Evolutionary conservation across 2,797 vertebrate species (phyloP).

Genomic region (Enteromius thamalakanensis): DNA sequence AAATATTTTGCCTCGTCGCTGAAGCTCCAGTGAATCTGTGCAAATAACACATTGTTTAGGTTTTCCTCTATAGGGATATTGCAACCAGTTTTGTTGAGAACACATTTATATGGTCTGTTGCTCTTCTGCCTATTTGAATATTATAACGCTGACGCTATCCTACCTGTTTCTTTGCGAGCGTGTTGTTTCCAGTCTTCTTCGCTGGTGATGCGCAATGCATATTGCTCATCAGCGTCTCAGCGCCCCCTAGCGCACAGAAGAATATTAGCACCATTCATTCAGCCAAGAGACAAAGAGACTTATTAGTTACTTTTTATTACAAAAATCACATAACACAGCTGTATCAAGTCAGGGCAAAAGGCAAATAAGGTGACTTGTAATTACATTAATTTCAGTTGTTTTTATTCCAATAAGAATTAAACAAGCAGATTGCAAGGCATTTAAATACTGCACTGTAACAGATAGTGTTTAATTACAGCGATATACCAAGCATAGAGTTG

Average conservation of each 20-base stretch:
- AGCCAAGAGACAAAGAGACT: neutral
- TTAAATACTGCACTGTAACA: conserved; percentile 38
- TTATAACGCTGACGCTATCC: no score
- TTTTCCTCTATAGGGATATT: no score
- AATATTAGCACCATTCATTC: neutral
- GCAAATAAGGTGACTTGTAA: conserved; percentile 34
- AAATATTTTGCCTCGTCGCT: no score
- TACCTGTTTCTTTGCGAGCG: neutral
- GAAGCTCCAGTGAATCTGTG: no score
- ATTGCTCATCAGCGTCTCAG: neutral
- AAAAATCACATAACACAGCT: conserved; percentile 51
- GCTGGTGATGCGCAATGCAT: neutral
- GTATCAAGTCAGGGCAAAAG: conserved; percentile 43
- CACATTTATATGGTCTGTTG: no score
- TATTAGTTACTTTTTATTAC: conserved; percentile 47
- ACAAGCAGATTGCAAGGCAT: conserved; percentile 30
- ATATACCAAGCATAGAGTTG: conserved; percentile 36
- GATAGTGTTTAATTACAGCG: conserved; percentile 43
- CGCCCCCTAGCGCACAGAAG: neutral
- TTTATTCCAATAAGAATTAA: conserved; percentile 43
- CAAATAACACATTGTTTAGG: no score
- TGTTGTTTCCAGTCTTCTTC: conserved; percentile 2
- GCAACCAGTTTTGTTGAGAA: no score
- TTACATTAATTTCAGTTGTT: conserved; percentile 31
- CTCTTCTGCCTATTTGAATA: no score